phyloP scores from a whole-genome alignment of 2,888 invertebrate genomes.

The Drosophila merina region DNA sequence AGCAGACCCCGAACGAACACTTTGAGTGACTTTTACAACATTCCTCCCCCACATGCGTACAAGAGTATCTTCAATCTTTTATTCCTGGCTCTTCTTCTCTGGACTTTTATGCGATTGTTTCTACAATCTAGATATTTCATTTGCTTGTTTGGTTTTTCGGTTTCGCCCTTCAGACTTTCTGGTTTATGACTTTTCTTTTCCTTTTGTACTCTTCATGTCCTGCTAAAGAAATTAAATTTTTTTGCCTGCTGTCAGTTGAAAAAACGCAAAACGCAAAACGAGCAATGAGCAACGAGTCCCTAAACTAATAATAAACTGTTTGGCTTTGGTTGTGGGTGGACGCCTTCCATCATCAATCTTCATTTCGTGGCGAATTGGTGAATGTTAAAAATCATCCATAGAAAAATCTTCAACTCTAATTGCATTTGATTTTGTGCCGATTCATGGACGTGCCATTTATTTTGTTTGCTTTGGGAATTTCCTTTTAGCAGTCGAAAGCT shows the following conservation, averaged over 20 bases:
- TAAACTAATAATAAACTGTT: constrained; percentile 67
- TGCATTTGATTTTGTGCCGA: constrained; percentile 60
- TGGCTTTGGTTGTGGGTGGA: background rate
- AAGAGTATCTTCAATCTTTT: constrained; percentile 44
- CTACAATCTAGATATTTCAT: constrained; percentile 56
- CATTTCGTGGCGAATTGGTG: constrained; percentile 57
- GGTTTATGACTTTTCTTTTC: constrained; percentile 72
- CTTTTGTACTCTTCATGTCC: constrained; percentile 3
- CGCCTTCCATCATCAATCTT: constrained; percentile 74
- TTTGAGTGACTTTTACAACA: constrained; percentile 77
- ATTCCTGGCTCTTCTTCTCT: constrained; percentile 27
- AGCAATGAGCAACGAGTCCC: constrained; percentile 6
- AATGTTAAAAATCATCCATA: constrained; percentile 36
- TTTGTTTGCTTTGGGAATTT: constrained; percentile 6
- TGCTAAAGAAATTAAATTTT: constrained; percentile 66
- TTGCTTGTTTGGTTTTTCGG: constrained; percentile 43
- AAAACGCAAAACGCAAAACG: background rate
- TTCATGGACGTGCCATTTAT: constrained; percentile 66
- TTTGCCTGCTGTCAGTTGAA: constrained; percentile 8
- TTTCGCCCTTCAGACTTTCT: constrained; percentile 23
- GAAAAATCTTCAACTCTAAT: constrained; percentile 70
- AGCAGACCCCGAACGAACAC: constrained; percentile 6
- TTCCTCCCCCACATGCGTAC: constrained; percentile 48
- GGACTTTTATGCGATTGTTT: constrained; percentile 63
- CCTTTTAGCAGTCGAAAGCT: background rate